A percentile compares a stretch with the other conserved stretches of the same genome.
These are phyloP conservation scores for Zeugodacus cucurbitae DNA, from an alignment of 1,140 invertebrate species.

Conservation along the genomic window DNA sequence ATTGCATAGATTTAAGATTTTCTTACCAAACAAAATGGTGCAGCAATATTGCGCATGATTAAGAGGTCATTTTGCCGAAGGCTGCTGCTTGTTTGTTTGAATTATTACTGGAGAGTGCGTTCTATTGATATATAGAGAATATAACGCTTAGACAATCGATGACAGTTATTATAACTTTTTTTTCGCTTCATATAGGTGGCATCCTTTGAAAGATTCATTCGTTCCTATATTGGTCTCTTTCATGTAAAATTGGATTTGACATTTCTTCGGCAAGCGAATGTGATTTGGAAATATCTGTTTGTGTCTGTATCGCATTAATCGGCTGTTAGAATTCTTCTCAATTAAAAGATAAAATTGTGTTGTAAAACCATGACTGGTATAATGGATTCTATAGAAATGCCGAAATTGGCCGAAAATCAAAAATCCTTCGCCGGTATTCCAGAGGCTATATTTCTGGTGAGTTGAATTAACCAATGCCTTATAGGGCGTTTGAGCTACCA, in stretches of 20 bases:
- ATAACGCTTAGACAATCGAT: no score
- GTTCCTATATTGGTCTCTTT: neutral
- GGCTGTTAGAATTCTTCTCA: neutral
- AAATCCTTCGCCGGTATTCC: constrained; percentile 84
- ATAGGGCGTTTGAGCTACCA: neutral
- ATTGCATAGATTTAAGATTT: no score
- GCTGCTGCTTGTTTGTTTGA: no score
- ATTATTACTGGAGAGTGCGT: no score
- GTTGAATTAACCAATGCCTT: constrained; percentile 49
- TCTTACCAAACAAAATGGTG: no score
- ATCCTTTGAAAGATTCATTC: no score
- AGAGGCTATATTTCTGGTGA: constrained; percentile 83
- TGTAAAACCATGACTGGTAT: constrained; percentile 55
- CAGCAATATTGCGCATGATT: no score
- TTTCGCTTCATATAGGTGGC: no score
- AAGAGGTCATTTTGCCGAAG: no score
- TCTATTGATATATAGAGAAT: no score
- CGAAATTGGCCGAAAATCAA: constrained; percentile 69
- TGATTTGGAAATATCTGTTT: neutral
- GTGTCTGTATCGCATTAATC: neutral
- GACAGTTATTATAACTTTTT: no score
- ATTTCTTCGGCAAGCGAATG: neutral
- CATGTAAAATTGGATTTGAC: neutral
- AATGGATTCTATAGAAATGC: constrained; percentile 64
- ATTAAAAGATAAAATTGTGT: neutral